phyloP scores from a whole-genome alignment of 2,797 vertebrate species.

The Sebastes matsubarae region DNA sequence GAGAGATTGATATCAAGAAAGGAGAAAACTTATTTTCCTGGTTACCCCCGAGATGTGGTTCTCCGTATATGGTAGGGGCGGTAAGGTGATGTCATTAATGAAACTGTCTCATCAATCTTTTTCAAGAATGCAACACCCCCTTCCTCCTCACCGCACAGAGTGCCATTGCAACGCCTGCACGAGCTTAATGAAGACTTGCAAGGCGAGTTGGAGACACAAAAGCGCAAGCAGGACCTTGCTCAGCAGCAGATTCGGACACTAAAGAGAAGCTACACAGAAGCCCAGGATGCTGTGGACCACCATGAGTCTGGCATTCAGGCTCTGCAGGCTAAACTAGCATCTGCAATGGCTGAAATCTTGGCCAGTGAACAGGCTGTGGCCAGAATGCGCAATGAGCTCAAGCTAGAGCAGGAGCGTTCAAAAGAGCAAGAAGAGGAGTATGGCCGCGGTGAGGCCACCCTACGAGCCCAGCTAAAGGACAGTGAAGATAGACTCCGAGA shows the following conservation, averaged over 20 bases:
- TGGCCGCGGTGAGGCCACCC: constrained; percentile 80
- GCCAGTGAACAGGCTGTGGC: constrained; percentile 91
- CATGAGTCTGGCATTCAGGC: constrained; percentile 91
- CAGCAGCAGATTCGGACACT: constrained; percentile 91
- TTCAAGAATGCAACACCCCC: constrained; percentile 93
- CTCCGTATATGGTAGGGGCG: constrained; percentile 80
- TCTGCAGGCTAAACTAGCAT: constrained; percentile 89
- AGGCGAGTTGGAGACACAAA: constrained; percentile 90
- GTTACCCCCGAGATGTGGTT: constrained; percentile 92
- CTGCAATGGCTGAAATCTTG: constrained; percentile 89
- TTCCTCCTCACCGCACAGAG: constrained; percentile 85
- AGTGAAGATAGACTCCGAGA: constrained; percentile 91
- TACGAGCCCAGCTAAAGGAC: constrained; percentile 89
- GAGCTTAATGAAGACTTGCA: constrained; percentile 94
- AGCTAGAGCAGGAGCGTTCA: constrained; percentile 88
- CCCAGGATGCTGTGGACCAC: constrained; percentile 89
- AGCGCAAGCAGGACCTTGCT: constrained; percentile 89
- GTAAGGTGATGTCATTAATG: constrained; percentile 89
- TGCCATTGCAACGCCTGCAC: constrained; percentile 92
- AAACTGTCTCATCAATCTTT: constrained; percentile 92
- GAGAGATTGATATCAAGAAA: constrained; percentile 15
- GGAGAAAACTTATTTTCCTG: constrained; percentile 47
- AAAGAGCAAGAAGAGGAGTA: constrained; percentile 90
- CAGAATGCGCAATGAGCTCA: constrained; percentile 91
- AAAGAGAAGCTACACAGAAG: constrained; percentile 92